Base-by-base conservation (phyloP, 2,888 invertebrate species). In the Anoncus sp. region DNA sequence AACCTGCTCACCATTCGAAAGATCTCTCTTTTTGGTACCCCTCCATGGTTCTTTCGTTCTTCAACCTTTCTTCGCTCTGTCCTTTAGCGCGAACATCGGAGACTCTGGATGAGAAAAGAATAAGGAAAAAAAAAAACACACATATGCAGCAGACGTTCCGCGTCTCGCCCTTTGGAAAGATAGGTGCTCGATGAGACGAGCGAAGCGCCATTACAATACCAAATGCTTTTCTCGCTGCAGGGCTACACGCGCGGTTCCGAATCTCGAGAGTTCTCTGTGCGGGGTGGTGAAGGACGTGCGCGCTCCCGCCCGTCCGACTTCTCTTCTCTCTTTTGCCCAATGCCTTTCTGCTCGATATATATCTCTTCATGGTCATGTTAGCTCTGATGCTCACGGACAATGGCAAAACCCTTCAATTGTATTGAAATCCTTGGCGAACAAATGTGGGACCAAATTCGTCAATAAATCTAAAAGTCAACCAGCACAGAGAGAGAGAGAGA, bases 361-460 rank as follows among this genome's bases (percentile, higher is more conserved):
- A 60, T 2, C 20, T 35, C 51, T 49, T 18, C n/a, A n/a, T 16
- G 31, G 49, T 59, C 18, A 40, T 59, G 35, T 45, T 62, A n/a
- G 71, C 79, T 74, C 71, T 82, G 72, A 72, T 82, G 79, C 77
- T 66, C 76, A 81, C 80, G 82, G 86, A 88, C 88, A 87, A 87
- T 87, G 86, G 86, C 80, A 45, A 80, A 81, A 84, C 78, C 84
- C 85, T 87, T 87, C 87, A 86, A 88, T 88, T 88, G 88, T 88
- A 88, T 88, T 88, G 85, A 88, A 88, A 88, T 88, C 84, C 83
- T 70, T 59, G 75, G 76, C 76, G 85, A 87, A 88, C 88, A 88
- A 88, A 88, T 87, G 87, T 85, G 86, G 83, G 81, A 82, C 85
- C 85, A 88, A 88, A 88, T 88, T 88, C 88, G 85, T 88, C 88